Conservation (phyloP, 2,888 invertebrate genomes). For the Tenthredo scrophulariae region DNA sequence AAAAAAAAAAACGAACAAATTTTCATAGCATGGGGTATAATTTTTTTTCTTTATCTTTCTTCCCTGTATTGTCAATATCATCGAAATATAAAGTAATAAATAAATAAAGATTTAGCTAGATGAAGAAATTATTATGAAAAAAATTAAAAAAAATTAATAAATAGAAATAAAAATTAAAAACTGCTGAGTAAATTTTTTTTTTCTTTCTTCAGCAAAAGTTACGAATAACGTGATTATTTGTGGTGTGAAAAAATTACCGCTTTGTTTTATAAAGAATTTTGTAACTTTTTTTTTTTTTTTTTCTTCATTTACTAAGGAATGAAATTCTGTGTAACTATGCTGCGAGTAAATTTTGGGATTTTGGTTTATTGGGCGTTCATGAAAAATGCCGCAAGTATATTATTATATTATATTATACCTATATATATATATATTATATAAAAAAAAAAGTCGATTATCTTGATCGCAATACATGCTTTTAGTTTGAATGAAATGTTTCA, state of each 20-base stretch:
- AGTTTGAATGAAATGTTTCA: slow-evolving; percentile 58
- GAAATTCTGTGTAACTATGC: neutral
- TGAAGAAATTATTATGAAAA: neutral
- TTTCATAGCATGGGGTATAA: neutral
- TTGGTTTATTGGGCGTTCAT: slow-evolving; percentile 27
- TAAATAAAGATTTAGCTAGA: neutral
- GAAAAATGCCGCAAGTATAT: slow-evolving; percentile 44
- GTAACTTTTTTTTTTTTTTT: neutral
- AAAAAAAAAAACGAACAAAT: neutral
- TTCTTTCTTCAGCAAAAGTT: neutral
- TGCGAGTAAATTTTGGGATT: neutral
- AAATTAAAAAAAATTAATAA: neutral
- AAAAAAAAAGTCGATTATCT: slow-evolving; percentile 41
- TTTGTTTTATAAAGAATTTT: neutral
- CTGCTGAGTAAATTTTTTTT: neutral
- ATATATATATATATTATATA: neutral
- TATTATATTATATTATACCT: neutral
- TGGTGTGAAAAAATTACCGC: neutral
- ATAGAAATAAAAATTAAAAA: neutral
- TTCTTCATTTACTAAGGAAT: neutral
- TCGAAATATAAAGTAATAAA: neutral
- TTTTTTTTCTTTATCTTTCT: neutral
- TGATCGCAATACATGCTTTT: slow-evolving; percentile 56
- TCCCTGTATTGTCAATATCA: neutral
- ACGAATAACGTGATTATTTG: neutral